These are phyloP conservation scores for Meandrina meandrites DNA, from an alignment of 92 coral and sea anemone species.

Conservation along the genomic window DNA sequence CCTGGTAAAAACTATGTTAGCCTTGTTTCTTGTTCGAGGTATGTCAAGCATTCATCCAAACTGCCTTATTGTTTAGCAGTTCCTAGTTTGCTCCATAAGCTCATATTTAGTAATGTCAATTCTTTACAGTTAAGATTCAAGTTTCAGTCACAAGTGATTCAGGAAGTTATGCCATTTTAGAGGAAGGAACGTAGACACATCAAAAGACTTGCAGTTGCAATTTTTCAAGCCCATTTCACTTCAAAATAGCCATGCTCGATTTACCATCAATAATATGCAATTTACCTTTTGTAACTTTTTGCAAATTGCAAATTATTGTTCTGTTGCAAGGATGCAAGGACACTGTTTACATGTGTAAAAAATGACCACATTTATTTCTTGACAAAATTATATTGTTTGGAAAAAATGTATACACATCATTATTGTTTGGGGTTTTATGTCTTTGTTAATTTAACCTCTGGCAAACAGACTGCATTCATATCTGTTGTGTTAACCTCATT, in stretches of 20 bases:
- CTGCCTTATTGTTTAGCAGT: not conserved
- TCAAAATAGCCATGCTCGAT: not conserved
- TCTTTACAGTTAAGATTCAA: not conserved
- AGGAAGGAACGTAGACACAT: not conserved
- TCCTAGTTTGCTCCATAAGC: not conserved
- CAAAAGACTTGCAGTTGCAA: not conserved
- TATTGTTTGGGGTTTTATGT: not conserved
- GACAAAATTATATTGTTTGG: not conserved
- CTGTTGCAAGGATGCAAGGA: not conserved
- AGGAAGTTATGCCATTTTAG: not conserved
- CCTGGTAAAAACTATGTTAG: no score
- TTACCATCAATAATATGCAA: not conserved
- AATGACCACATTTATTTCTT: not conserved
- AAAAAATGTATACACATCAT: no score
- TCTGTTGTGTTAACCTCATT: not conserved
- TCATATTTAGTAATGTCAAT: not conserved
- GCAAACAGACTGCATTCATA: not conserved
- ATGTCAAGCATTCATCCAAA: not conserved
- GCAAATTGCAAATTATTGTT: not conserved
- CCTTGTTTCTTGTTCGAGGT: not conserved
- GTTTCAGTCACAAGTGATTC: not conserved
- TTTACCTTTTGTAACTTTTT: no score
- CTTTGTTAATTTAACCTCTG: not conserved
- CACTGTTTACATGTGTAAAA: not conserved
- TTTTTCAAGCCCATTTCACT: not conserved